Base-by-base conservation (phyloP, 2,888 invertebrate genomes). In the Onchidella celtica region DNA sequence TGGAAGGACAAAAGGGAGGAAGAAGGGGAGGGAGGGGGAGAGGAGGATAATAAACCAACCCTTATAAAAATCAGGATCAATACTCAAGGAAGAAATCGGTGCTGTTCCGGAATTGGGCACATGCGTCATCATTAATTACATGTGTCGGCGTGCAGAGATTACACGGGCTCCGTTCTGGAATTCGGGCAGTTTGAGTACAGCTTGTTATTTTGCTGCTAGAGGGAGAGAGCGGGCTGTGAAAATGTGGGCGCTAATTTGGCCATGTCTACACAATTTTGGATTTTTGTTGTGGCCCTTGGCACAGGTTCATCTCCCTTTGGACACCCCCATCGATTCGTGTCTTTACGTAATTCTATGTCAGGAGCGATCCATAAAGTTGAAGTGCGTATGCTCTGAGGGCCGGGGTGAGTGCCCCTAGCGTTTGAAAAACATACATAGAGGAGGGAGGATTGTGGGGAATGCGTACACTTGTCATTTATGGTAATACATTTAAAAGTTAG, bases 51-150 rank as follows among this genome's bases (percentile, higher is more conserved):
- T 27, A 14, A 68, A 68, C 38, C 6, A 38, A 14, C 68, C 9
- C 6, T 68, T 40, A 68, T 36, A 40, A 24, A 69, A 69, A 47
- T 40, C 21, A 24, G 47, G 47, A 69, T 69, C 69, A 69, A 69
- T 69, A 47, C n/a, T 29, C 68, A 24, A 27, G 40, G 9, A 29
- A 69, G 47, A 47, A 69, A 40, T 4, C 40, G 29, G 40, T 36
- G 47, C 27, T 27, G 69, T 69, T 69, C 69, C 47, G 69, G 47
- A 69, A 69, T 69, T 69, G 69, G 68, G 36, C 24, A 73, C 74
- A 74, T 36, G 74, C 59, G 61, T 61, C 74, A 74, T 61, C 74
- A 17, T 59, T 74, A 59, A n/a, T 74, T 59, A 74, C 74, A 74
- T 61, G n/a, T 61, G 24, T 38, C 59, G 59, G 34, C n/a, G 47